A percentile compares a stretch with the other conserved stretches of the same genome.
Conservation (phyloP, 2,888 invertebrate species). For the Yponomeuta malinellus region DNA sequence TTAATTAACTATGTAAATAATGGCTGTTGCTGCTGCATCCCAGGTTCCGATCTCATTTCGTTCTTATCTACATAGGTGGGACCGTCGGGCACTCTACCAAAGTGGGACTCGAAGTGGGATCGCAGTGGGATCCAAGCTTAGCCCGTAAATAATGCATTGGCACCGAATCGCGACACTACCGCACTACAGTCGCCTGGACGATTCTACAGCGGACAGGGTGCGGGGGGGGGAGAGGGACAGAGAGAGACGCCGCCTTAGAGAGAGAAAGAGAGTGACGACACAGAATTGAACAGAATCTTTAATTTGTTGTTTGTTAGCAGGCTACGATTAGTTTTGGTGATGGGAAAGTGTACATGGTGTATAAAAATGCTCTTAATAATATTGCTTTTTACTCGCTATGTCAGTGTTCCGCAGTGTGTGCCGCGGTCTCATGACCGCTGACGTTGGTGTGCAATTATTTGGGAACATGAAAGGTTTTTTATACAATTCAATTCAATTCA, state of each 20-base stretch:
- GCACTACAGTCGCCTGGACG: neutral
- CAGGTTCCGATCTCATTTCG: neutral
- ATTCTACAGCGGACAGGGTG: neutral
- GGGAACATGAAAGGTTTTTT: no score
- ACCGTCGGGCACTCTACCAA: neutral
- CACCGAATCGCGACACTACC: neutral
- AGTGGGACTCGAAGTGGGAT: neutral
- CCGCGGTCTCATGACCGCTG: no score
- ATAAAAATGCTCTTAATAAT: no score
- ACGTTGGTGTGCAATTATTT: no score
- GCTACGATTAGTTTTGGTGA: no score
- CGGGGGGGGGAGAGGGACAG: neutral
- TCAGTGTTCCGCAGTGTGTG: no score
- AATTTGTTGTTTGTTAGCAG: neutral
- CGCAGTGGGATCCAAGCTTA: neutral
- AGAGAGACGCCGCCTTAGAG: neutral
- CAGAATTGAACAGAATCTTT: neutral
- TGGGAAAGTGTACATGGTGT: no score
- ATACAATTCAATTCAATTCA: no score
- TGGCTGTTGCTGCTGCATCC: neutral
- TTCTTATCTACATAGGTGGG: neutral
- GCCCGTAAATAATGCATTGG: neutral
- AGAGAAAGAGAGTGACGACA: neutral
- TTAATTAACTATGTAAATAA: constrained; percentile 29
- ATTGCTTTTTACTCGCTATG: no score